A percentile compares a stretch with the other conserved stretches of the same genome.
phyloP scores from a whole-genome alignment of 2,113 vertebrate genomes.

The Tachycineta bicolor region DNA sequence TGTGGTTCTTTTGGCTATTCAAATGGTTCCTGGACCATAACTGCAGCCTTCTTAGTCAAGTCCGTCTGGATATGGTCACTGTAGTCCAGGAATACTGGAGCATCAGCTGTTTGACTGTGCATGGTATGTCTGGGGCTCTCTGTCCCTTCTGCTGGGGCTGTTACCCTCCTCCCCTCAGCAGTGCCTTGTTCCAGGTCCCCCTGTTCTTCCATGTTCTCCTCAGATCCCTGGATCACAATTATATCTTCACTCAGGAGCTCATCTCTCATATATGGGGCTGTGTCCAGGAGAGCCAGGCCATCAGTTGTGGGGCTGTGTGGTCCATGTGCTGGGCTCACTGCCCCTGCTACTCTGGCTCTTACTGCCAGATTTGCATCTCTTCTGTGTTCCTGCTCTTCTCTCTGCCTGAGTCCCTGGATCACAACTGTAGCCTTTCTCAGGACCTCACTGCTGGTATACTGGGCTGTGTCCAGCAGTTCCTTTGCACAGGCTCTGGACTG shows the following conservation, averaged over 20 bases:
- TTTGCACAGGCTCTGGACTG: not conserved
- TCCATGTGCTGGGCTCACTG: rapidly evolving
- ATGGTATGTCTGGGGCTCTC: rapidly evolving
- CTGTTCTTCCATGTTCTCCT: not conserved
- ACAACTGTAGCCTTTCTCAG: not conserved
- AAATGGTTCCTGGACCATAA: not conserved
- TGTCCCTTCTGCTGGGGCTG: not conserved
- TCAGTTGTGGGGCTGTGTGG: rapidly evolving
- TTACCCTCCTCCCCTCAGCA: not conserved
- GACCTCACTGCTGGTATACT: not conserved
- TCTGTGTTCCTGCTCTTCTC: not conserved
- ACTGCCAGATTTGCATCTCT: not conserved
- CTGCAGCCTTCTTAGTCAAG: not conserved
- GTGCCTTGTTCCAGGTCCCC: not conserved
- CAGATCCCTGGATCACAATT: not conserved
- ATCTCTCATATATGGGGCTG: not conserved
- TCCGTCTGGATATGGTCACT: not conserved
- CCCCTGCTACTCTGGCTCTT: not conserved
- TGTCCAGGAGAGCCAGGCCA: not conserved
- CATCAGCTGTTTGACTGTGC: not conserved
- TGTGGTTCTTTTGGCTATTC: not conserved
- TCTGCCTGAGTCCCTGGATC: not conserved
- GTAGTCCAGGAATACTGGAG: not conserved
- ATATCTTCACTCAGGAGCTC: not conserved
- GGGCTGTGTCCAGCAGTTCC: rapidly evolving